Conservation (phyloP, 64 coral and sea anemone species). For the Actinia equina region DNA sequence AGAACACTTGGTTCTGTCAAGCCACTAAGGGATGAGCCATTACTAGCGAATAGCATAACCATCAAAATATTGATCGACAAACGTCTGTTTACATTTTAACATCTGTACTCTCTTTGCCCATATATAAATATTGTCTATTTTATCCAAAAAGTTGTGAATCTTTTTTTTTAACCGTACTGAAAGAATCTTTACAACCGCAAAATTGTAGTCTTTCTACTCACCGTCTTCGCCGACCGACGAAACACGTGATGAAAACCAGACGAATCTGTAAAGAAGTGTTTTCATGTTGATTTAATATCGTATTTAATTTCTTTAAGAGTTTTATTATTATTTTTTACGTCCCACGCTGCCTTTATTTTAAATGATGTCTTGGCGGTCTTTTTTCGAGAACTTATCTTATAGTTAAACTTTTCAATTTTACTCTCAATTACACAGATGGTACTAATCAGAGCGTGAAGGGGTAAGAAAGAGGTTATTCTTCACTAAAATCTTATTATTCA, state of each 20-base stretch:
- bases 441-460: too few relatives aligned
- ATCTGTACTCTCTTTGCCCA: not conserved
- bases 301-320: not conserved
- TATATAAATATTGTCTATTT: not conserved
- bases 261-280: not conserved
- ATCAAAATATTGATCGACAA: not conserved
- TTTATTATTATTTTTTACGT: not conserved
- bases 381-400: not conserved
- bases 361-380: not conserved
- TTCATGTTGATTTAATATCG: not conserved
- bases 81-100: not conserved
- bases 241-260: not conserved
- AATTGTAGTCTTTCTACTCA: too few relatives aligned
- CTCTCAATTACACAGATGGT: too few relatives aligned
- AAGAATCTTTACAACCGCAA: too few relatives aligned
- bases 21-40: not conserved
- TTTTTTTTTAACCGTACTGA: too few relatives aligned
- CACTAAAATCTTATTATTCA: too few relatives aligned
- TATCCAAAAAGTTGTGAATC: not conserved
- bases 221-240: not conserved
- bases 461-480: too few relatives aligned
- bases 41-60: not conserved
- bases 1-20: not conserved
- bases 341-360: not conserved
- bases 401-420: not conserved